These are phyloP conservation scores for Salvelinus sp. DNA, from an alignment of 2,113 vertebrate species.

Conservation along the genomic window DNA sequence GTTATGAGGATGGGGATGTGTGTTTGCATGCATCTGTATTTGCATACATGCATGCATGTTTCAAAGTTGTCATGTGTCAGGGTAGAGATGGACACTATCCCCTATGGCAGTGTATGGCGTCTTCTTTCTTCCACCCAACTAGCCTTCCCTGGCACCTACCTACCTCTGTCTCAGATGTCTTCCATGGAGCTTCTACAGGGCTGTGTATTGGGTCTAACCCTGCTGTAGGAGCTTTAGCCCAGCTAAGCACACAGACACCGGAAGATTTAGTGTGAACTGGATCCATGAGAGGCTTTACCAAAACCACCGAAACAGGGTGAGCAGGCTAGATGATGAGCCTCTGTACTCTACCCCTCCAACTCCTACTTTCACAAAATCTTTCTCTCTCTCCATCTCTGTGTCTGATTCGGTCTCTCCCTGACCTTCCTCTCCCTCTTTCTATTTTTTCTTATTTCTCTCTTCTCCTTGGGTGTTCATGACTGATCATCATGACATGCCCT, in stretches of 20 bases:
- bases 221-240: not conserved
- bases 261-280: slow-evolving; percentile 53
- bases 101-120: slow-evolving; percentile 45
- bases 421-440: not conserved
- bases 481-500: not conserved
- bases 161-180: not conserved
- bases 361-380: too few relatives aligned
- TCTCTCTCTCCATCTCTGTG: not conserved
- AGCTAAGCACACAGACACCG: slow-evolving; percentile 32
- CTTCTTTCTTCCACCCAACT: slow-evolving; percentile 6
- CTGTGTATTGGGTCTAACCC: slow-evolving; percentile 21
- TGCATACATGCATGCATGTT: slow-evolving; percentile 31
- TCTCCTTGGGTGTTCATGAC: not conserved
- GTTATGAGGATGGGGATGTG: not conserved
- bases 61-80: slow-evolving; percentile 30
- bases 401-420: not conserved
- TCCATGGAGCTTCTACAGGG: slow-evolving; percentile 10
- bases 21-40: slow-evolving; percentile 24
- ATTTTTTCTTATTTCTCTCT: not conserved
- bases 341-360: not conserved
- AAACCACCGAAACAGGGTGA: slow-evolving; percentile 33
- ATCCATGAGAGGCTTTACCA: slow-evolving; percentile 35
- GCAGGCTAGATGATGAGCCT: slow-evolving; percentile 10
- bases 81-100: slow-evolving; percentile 58
- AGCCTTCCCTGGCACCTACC: slow-evolving; percentile 23